Evolutionary conservation across 2,888 invertebrate genomes (phyloP).

Genomic region (Drosophila kambysellisi): DNA sequence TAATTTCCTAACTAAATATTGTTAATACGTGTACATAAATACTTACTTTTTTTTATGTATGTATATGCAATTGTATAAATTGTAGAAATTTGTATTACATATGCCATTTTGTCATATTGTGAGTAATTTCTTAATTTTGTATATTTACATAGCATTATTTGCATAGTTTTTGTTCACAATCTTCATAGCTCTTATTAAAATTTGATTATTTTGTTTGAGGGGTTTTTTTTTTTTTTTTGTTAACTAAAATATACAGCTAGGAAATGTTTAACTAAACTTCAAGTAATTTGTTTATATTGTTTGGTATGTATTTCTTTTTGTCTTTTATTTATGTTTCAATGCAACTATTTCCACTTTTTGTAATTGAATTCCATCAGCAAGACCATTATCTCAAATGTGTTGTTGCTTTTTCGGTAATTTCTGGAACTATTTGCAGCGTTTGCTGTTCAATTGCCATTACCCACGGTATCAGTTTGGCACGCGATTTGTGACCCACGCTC

Average conservation of each 20-base stretch:
- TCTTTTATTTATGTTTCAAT: slow-evolving; percentile 2
- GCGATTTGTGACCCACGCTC: slow-evolving; percentile 43
- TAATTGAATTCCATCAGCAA: slow-evolving; percentile 62
- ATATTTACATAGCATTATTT: slow-evolving; percentile 21
- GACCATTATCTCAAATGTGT: slow-evolving; percentile 41
- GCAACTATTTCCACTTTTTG: slow-evolving; percentile 44
- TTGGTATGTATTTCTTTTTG: background rate
- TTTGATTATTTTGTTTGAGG: background rate
- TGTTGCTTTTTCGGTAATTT: slow-evolving; percentile 45
- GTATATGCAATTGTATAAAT: slow-evolving; percentile 55
- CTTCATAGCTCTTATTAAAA: slow-evolving; percentile 9
- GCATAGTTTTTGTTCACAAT: slow-evolving; percentile 20
- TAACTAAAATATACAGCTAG: background rate
- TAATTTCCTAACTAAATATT: slow-evolving; percentile 74
- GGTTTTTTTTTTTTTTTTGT: background rate
- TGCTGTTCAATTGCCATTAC: slow-evolving; percentile 43
- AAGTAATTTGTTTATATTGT: slow-evolving; percentile 4
- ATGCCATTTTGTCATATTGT: slow-evolving; percentile 45
- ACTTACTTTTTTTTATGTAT: slow-evolving; percentile 16
- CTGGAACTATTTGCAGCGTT: slow-evolving; percentile 40
- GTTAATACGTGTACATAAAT: slow-evolving; percentile 47
- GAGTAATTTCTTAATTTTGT: slow-evolving; percentile 4
- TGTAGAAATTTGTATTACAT: slow-evolving; percentile 56
- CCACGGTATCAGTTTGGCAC: slow-evolving; percentile 55
- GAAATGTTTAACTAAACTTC: background rate